These are phyloP conservation scores for Hyposoter didymator DNA, from an alignment of 2,888 invertebrate species.

Conservation along the genomic window DNA sequence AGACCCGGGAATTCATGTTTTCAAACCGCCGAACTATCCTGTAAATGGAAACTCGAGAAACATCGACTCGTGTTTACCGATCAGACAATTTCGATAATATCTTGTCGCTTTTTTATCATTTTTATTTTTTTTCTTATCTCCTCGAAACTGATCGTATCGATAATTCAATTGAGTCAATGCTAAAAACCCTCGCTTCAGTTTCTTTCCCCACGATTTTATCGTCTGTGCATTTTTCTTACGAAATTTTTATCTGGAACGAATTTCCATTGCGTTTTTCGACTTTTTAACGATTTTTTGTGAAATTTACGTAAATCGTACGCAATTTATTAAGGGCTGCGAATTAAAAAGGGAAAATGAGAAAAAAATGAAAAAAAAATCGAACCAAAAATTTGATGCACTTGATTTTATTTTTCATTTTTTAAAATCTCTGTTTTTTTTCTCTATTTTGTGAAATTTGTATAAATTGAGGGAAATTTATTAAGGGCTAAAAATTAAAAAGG, in stretches of 20 bases:
- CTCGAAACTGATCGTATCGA: neutral
- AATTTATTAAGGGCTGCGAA: no score
- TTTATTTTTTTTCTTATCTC: neutral
- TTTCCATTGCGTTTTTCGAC: no score
- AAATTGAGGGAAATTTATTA: no score
- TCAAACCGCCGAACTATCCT: conserved; percentile 22
- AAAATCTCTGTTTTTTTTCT: no score
- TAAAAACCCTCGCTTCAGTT: neutral
- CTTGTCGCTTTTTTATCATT: conserved; percentile 32
- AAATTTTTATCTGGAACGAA: neutral
- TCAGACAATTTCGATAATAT: conserved; percentile 36
- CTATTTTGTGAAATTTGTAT: no score
- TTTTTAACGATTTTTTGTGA: no score
- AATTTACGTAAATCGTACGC: no score
- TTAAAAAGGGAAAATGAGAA: neutral
- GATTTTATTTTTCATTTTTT: neutral
- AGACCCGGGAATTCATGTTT: conserved; percentile 32
- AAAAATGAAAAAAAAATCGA: neutral
- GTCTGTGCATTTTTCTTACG: neutral
- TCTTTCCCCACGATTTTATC: neutral
- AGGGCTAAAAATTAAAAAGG: neutral
- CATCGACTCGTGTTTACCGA: conserved; percentile 10
- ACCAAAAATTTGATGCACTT: neutral
- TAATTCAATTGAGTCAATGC: conserved; percentile 3
- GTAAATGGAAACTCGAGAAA: conserved; percentile 32